phyloP scores from a whole-genome alignment of 1,140 invertebrate genomes.

The Hypothenemus hampei region DNA sequence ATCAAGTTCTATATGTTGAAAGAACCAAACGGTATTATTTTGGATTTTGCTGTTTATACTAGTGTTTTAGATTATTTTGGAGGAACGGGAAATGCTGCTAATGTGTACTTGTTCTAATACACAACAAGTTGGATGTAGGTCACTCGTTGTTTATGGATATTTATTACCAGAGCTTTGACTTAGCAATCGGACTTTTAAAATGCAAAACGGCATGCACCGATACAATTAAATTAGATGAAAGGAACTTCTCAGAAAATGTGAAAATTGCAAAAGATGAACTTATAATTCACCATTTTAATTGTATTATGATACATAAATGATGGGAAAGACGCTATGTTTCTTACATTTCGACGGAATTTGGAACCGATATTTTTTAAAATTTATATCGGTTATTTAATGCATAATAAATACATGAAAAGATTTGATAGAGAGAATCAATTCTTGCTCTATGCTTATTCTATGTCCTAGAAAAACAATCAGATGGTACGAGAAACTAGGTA shows the following conservation, averaged over 20 bases:
- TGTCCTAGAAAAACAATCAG: no score
- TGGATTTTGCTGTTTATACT: constrained; percentile 21
- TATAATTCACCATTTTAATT: no score
- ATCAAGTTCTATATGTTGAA: constrained; percentile 25
- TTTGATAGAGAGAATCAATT: no score
- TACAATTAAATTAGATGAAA: constrained; percentile 35
- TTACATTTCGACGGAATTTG: no score
- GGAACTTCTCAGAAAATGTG: constrained; percentile 20
- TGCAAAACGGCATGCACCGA: constrained; percentile 40
- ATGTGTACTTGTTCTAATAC: constrained; percentile 25
- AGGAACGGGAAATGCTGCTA: constrained; percentile 24
- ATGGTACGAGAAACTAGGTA: no score
- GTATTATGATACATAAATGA: no score
- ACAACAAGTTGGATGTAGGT: constrained; percentile 38
- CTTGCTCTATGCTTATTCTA: no score
- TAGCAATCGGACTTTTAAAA: constrained; percentile 38
- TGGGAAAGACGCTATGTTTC: no score
- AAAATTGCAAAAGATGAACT: constrained; percentile 36
- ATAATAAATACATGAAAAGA: no score
- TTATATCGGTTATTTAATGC: no score
- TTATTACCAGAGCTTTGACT: constrained; percentile 43
- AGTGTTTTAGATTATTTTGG: constrained; percentile 16
- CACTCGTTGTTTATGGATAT: constrained; percentile 46
- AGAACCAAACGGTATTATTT: constrained; percentile 14
- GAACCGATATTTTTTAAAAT: no score